Percentiles rank a stretch among this genome's conserved stretches.
Conservation (phyloP, 2,888 invertebrate species). For the Cryptocheilus praepositus region DNA sequence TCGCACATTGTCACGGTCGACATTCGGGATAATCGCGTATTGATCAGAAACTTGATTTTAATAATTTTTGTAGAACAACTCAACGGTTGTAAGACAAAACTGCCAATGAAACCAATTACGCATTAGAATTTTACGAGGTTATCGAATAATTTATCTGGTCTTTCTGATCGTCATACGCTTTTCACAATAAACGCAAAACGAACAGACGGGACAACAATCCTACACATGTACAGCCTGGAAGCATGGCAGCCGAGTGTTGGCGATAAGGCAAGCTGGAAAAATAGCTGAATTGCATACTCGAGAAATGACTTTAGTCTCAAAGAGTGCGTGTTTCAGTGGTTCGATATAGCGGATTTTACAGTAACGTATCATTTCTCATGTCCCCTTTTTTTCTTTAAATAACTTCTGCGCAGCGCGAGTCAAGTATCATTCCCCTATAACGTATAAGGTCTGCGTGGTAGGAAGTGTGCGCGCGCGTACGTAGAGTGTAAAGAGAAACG, state of each 20-base stretch:
- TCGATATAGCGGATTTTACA: neutral
- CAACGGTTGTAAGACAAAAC: too few relatives aligned
- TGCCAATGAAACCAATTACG: too few relatives aligned
- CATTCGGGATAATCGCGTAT: slow-evolving; percentile 24
- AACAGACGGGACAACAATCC: slow-evolving; percentile 51
- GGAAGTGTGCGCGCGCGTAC: neutral
- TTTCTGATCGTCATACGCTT: neutral
- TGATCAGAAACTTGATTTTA: slow-evolving; percentile 15
- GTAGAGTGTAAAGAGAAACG: slow-evolving; percentile 20
- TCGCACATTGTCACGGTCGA: slow-evolving; percentile 9
- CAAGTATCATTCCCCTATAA: neutral
- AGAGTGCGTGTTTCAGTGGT: slow-evolving; percentile 25
- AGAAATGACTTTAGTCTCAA: slow-evolving; percentile 23
- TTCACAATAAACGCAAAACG: slow-evolving; percentile 21
- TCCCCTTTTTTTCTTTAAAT: neutral
- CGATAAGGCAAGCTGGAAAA: slow-evolving; percentile 47
- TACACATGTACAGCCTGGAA: slow-evolving; percentile 60
- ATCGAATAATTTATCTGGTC: too few relatives aligned
- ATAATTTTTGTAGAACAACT: neutral
- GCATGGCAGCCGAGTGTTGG: slow-evolving; percentile 59
- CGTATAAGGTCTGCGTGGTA: neutral
- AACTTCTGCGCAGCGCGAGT: neutral
- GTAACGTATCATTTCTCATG: neutral
- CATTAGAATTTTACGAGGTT: too few relatives aligned
- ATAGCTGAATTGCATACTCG: slow-evolving; percentile 33